Conservation (phyloP, 92 coral and sea anemone species). For the Phymanthus crucifer region DNA sequence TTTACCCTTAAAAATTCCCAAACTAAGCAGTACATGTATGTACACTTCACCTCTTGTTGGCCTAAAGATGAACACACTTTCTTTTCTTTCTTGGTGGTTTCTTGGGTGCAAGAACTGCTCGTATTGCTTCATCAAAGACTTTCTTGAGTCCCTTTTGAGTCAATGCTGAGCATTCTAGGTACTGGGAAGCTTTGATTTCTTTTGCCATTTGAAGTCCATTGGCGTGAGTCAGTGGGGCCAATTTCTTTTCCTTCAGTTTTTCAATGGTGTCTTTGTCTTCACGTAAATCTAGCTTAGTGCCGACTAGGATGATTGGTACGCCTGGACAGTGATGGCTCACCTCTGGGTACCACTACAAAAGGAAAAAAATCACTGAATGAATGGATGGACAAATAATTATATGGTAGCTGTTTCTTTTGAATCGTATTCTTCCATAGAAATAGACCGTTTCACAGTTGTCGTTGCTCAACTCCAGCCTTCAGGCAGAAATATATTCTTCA, state of each 20-base stretch:
- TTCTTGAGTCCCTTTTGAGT: constrained; percentile 59
- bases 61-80: constrained; percentile 40
- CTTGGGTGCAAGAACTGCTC: constrained; percentile 53
- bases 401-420: no score
- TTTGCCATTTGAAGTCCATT: constrained; percentile 57
- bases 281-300: constrained; percentile 61
- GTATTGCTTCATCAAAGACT: constrained; percentile 66
- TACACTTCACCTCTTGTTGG: constrained; percentile 2
- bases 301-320: constrained; percentile 58
- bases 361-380: not conserved
- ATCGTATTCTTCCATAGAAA: no score
- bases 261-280: constrained; percentile 69
- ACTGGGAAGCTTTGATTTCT: constrained; percentile 57
- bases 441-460: no score
- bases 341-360: constrained; percentile 50
- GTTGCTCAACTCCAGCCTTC: no score
- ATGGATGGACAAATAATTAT: no score
- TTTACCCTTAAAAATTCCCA: not conserved
- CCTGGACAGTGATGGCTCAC: constrained; percentile 71
- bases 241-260: constrained; percentile 61
- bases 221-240: constrained; percentile 33
- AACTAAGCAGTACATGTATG: not conserved
- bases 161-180: constrained; percentile 64
- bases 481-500: no score
- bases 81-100: constrained; percentile 55